A percentile compares a stretch with the other conserved stretches of the same genome.
Conservation (phyloP, 2,888 invertebrate genomes). For the Cantharis nigra region DNA sequence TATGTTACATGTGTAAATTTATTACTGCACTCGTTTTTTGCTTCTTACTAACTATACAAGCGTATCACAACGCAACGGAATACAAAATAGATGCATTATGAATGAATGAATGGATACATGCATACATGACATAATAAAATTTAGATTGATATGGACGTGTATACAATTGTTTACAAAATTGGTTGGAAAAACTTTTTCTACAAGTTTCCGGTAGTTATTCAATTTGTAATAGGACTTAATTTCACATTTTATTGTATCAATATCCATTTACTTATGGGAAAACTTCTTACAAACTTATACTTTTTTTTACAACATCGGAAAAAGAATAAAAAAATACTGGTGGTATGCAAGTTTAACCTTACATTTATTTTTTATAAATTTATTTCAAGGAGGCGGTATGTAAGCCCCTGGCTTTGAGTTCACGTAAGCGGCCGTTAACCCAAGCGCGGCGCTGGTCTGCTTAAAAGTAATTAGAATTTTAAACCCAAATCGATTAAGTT, state of each 20-base stretch:
- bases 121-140: slow-evolving; percentile 37
- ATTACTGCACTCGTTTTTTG: slow-evolving; percentile 44
- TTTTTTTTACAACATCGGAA: neutral
- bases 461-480: neutral
- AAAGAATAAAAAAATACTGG: neutral
- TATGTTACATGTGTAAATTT: slow-evolving; percentile 48
- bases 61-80: slow-evolving; percentile 37
- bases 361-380: neutral
- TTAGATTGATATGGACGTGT: slow-evolving; percentile 19
- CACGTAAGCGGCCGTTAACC: neutral
- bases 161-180: slow-evolving; percentile 18
- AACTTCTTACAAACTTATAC: neutral
- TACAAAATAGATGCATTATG: slow-evolving; percentile 39
- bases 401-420: neutral
- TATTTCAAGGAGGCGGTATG: neutral
- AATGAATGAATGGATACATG: slow-evolving; percentile 34
- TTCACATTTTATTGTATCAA: neutral
- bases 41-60: slow-evolving; percentile 40
- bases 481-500: neutral
- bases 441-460: neutral
- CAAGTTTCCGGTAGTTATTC: neutral
- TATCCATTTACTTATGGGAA: neutral
- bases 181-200: neutral
- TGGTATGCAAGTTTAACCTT: neutral
- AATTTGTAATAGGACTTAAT: neutral